Percentiles rank a stretch among this genome's conserved stretches.
phyloP scores from a whole-genome alignment of 2,888 invertebrate genomes.

The Drosophila birchii region DNA sequence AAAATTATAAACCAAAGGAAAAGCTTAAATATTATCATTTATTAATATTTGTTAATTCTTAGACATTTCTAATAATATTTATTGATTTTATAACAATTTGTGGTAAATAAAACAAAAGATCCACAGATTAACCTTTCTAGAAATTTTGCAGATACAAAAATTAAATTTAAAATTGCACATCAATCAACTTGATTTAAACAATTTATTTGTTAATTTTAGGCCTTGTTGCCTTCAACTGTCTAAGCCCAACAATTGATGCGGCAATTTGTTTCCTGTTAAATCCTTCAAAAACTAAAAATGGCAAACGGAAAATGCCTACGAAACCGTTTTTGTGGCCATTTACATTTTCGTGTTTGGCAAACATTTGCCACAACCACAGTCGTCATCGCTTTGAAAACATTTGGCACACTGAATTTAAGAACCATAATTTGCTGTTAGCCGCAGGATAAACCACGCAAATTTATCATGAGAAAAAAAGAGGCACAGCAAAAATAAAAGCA shows the following conservation, averaged over 20 bases:
- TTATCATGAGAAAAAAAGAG: slow-evolving; percentile 71
- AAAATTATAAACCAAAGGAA: too few species aligned
- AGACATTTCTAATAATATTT: neutral
- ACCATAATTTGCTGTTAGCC: slow-evolving; percentile 76
- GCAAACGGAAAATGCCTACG: slow-evolving; percentile 52
- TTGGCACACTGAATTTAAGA: slow-evolving; percentile 69
- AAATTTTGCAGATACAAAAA: neutral
- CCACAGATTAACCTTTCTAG: too few species aligned
- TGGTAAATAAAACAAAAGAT: too few species aligned
- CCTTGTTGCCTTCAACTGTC: slow-evolving; percentile 8
- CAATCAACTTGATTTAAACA: neutral
- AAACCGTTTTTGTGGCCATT: slow-evolving; percentile 70
- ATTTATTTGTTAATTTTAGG: slow-evolving; percentile 9
- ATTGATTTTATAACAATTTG: neutral
- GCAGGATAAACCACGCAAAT: slow-evolving; percentile 76
- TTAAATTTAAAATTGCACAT: neutral
- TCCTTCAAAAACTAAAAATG: slow-evolving; percentile 29
- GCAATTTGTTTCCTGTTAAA: slow-evolving; percentile 73
- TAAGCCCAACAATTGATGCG: slow-evolving; percentile 19
- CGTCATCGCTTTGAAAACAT: slow-evolving; percentile 24
- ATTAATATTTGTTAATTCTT: neutral
- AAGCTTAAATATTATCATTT: too few species aligned
- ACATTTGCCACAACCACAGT: slow-evolving; percentile 52
- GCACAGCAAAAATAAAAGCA: slow-evolving; percentile 33
- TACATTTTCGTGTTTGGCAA: slow-evolving; percentile 73